Percentiles rank a stretch among this genome's conserved stretches.
phyloP scores from a whole-genome alignment of 2,113 vertebrate species.

The Trachemys scripta region DNA sequence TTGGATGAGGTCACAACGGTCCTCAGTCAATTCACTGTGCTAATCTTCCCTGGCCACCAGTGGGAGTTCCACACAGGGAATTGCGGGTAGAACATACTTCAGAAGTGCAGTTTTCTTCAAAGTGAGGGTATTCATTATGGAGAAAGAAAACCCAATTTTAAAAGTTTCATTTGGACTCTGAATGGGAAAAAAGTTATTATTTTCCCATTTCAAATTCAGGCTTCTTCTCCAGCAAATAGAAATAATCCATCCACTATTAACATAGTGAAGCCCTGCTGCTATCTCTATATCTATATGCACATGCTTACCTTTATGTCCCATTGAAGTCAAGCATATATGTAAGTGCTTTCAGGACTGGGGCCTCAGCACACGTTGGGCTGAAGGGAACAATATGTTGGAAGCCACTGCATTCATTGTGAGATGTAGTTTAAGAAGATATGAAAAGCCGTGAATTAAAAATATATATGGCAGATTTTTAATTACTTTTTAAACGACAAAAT shows the following conservation, averaged over 20 bases:
- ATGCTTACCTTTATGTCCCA: not conserved
- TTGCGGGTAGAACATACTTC: not conserved
- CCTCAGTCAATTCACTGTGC: not conserved
- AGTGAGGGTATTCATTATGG: not conserved
- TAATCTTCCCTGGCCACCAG: not conserved
- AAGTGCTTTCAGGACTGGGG: not conserved
- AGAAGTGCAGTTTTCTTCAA: not conserved
- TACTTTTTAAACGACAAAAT: not conserved
- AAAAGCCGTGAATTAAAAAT: not conserved
- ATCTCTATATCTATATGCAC: not conserved
- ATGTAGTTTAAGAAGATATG: not conserved
- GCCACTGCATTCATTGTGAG: not conserved
- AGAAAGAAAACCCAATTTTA: not conserved
- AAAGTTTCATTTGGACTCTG: not conserved
- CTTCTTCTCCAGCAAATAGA: not conserved
- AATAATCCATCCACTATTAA: not conserved
- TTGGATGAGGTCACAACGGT: not conserved
- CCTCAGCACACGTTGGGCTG: not conserved
- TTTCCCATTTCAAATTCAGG: not conserved
- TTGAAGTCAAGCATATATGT: not conserved
- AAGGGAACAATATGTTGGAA: not conserved
- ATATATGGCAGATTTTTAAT: not conserved
- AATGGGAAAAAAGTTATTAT: not conserved
- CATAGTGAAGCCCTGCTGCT: not conserved
- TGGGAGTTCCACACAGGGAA: not conserved